Evolutionary conservation across 2,797 vertebrate genomes (phyloP).

Genomic region (Tadarida brasiliensis): DNA sequence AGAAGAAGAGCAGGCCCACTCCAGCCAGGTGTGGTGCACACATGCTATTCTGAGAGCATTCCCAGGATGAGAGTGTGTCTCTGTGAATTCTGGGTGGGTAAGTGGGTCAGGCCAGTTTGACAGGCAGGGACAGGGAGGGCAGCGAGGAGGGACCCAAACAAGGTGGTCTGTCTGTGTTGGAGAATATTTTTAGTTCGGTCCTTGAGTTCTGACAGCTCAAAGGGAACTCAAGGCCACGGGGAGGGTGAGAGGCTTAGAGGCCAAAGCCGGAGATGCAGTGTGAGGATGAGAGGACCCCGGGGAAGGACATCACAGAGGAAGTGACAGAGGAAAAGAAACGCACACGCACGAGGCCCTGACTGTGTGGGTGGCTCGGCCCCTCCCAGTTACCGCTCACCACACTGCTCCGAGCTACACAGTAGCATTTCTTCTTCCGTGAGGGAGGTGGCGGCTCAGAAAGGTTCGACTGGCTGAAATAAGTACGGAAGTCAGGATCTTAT

Average conservation of each 20-base stretch:
- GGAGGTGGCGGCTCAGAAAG: not conserved
- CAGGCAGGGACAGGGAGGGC: not conserved
- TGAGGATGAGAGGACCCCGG: not conserved
- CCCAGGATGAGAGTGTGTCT: not conserved
- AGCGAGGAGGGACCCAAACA: not conserved
- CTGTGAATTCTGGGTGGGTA: not conserved
- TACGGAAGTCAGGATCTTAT: not conserved
- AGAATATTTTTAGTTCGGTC: not conserved
- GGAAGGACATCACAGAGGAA: not conserved
- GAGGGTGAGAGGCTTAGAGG: not conserved
- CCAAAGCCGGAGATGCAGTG: not conserved
- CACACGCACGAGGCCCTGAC: rapidly evolving
- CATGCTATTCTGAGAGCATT: not conserved
- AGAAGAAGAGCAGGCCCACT: not conserved
- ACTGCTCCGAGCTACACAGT: not conserved
- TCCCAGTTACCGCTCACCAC: not conserved
- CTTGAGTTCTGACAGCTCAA: not conserved
- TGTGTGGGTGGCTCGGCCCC: not conserved
- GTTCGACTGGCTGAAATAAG: not conserved
- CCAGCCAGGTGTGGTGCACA: no score
- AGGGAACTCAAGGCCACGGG: not conserved
- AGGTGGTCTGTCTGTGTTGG: not conserved
- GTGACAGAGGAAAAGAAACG: not conserved
- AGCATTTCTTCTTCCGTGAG: not conserved
- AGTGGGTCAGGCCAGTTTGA: not conserved